Conservation (phyloP, 1,140 invertebrate species). For the Drosophila ercepeae region DNA sequence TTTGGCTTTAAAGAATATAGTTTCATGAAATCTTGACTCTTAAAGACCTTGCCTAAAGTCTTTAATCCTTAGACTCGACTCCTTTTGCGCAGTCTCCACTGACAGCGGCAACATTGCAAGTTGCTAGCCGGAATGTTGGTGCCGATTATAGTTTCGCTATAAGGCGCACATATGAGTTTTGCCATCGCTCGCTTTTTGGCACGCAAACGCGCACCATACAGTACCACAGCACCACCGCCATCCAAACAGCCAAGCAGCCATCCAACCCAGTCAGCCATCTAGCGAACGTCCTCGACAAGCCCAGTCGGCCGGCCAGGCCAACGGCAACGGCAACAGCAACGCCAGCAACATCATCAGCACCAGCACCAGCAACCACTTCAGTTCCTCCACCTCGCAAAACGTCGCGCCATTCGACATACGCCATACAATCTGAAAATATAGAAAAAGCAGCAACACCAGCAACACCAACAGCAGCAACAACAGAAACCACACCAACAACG, state of each 20-base stretch:
- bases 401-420: slow-evolving; percentile 14
- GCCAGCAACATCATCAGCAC: slow-evolving; percentile 18
- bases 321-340: slow-evolving; percentile 35
- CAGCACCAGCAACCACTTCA: slow-evolving; percentile 43
- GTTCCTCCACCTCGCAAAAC: slow-evolving; percentile 33
- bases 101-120: slow-evolving; percentile 24
- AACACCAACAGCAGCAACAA: slow-evolving; percentile 40
- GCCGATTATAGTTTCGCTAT: slow-evolving; percentile 64
- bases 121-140: slow-evolving; percentile 56
- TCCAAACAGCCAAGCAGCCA: slow-evolving; percentile 29
- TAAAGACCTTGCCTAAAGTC: background rate
- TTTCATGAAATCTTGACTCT: no score
- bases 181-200: slow-evolving; percentile 62
- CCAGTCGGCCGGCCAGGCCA: slow-evolving; percentile 50
- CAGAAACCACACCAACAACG: slow-evolving; percentile 26
- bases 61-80: slow-evolving; percentile 23
- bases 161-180: slow-evolving; percentile 73
- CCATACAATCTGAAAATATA: slow-evolving; percentile 69
- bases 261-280: slow-evolving; percentile 36
- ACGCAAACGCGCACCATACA: slow-evolving; percentile 69
- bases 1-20: background rate
- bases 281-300: slow-evolving; percentile 75
- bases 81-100: slow-evolving; percentile 45
- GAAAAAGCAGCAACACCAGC: slow-evolving; percentile 60
- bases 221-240: slow-evolving; percentile 20